Base-by-base conservation (phyloP, 2,888 invertebrate genomes). In the Mallateleia sp. region DNA sequence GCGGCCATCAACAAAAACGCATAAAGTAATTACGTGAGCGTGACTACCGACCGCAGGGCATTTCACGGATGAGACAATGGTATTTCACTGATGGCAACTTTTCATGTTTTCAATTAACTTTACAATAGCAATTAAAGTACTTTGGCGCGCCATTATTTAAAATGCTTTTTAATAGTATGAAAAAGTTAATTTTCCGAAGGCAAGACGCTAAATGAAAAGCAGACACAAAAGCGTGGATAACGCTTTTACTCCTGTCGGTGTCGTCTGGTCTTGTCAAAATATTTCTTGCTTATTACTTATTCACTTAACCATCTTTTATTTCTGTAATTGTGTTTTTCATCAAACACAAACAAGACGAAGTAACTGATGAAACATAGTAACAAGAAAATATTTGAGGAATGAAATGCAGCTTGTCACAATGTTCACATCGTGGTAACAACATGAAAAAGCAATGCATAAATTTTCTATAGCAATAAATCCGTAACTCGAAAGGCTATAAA, bases 361-460 rank as follows among this genome's bases (percentile, higher is more conserved):
- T 58, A 69, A 54, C 69, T 28, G 66, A 56, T 52, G 47, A 79
- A 62, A 71, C 25, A 38, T 15, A 15, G 18, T 72, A 64, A 71
- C 45, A 80, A 72, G 80, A 54, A 72, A 81, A 81, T 56, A 66
- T 54, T 47, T 38, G 34, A 79, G 69, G 28, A 79, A 69, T 72
- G 80, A 81, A 72, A 81, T 66, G 72, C 80, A 72, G 72, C 64
- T 72, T 81, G 80, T 81, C 34, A 25, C 66, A 72, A 56, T 72
- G 66, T 72, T 72, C 72, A 78, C 56, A 64, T 52, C 52, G 20
- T 38, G 58, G 64, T 78, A 84, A 84, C 78, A 58, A 85, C 60
- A 74, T 85, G 74, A 85, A 80, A 80, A 80, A 85, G 85, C 56
- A 80, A 85, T 85, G 80, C 85, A 77, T 85, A 81, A 80, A 85